Evolutionary conservation across 2,888 invertebrate genomes (phyloP), one percentile per base, ranked within the genome.

Genomic region (Coelinius sp.): DNA sequence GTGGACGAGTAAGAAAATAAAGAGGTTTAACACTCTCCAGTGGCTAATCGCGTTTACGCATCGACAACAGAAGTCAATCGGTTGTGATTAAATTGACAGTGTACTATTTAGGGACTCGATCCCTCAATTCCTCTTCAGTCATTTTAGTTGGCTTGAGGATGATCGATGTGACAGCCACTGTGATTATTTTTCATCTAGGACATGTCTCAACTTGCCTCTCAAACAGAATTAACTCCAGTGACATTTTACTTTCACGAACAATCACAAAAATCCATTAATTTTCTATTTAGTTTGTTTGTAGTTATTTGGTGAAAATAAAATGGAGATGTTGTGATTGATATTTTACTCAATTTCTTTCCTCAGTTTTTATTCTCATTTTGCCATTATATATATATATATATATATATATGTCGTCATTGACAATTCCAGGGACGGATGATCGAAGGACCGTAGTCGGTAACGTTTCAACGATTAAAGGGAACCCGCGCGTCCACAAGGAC

Each of bases 371-470:
- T 41, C n/a, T 12, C 20, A 24, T 63, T n/a, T 63, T 38, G 22
- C n/a, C 38, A 24, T 17, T 25, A 59, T 46, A 63, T 63, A n/a
- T n/a, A n/a, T n/a, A n/a, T n/a, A n/a, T n/a, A n/a, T n/a, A n/a
- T n/a, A n/a, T n/a, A n/a, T n/a, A 63, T 22, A 24, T 69, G 44
- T 69, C 53, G 66, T 67, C 24, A 46, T 56, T 53, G 24, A 20
- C 64, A 24, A 46, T 27, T 64, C 67, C 52, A 71, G 22, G 22
- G 69, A 35, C 63, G 65, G 67, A 69, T 41, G 66, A 67, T 69
- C 69, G 73, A 75, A 73, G 68, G 73, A 71, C 69, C n/a, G n/a
- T 73, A 35, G 56, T 53, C 73, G 71, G 63, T 63, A 63, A 63
- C 63, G 63, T 63, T 63, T 44, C 41, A 41, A 41, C 41, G 63